phyloP scores from a whole-genome alignment of 2,113 vertebrate species.

The Tenebrosternarchus preto region DNA sequence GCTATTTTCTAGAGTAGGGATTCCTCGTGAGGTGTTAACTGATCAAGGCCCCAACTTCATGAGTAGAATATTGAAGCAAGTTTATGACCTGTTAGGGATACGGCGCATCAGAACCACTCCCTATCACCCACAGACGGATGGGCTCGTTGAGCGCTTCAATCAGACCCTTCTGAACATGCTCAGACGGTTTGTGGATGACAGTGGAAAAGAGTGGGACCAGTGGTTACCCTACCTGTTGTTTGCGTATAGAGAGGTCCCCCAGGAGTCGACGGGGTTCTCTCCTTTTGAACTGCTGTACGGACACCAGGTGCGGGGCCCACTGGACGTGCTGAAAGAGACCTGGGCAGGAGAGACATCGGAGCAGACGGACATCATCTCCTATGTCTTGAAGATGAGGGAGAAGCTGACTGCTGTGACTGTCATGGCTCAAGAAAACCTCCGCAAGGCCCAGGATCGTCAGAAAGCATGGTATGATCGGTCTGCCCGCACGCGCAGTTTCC shows the following conservation, averaged over 20 bases:
- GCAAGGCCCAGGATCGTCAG: not conserved
- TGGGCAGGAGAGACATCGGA: not conserved
- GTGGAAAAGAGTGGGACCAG: not conserved
- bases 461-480: slow-evolving; percentile 9
- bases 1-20: not conserved
- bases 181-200: not conserved
- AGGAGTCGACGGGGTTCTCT: not conserved
- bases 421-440: not conserved
- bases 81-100: not conserved
- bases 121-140: not conserved
- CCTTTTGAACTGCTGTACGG: slow-evolving; percentile 11
- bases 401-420: not conserved
- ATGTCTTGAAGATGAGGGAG: slow-evolving; percentile 11
- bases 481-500: not conserved
- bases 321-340: slow-evolving; percentile 3
- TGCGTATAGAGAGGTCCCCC: slow-evolving; percentile 16
- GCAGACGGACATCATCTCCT: not conserved
- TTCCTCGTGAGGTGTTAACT: not conserved
- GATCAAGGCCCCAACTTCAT: not conserved
- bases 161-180: not conserved
- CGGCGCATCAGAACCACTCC: not conserved
- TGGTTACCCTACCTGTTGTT: slow-evolving; percentile 12
- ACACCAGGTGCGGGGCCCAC: not conserved
- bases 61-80: not conserved
- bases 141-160: not conserved